Evolutionary conservation across 2,113 vertebrate genomes (phyloP), one percentile per base, ranked within the genome.

Genomic region (Sardina pilchardus): DNA sequence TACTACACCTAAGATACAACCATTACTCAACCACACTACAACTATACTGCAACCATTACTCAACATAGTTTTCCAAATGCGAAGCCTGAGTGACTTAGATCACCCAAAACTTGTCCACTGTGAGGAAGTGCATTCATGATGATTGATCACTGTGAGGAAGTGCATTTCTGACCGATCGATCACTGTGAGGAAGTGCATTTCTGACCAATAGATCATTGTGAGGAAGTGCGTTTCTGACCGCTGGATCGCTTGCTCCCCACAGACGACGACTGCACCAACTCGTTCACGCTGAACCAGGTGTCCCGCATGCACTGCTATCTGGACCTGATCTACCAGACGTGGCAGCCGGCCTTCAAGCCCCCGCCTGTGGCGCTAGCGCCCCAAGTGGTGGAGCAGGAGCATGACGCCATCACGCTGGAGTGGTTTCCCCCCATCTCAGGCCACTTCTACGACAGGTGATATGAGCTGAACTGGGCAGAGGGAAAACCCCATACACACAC

Each of bases 301-400:
- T 96, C 98, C 42, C 96, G 98, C 90, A 99, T 99, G 98, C 98
- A 99, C 91, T 99, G 98, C 91, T 99, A 99, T 94, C 90, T 99
- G 95, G 98, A 99, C 90, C 95, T 99, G 0, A 95, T 99, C 81
- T 99, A 99, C 91, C 97, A 98, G 93, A 95, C 95, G 88, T 99
- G 98, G 98, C 98, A 98, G 91, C 95, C 96, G 0, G 88, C 87
- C 47, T 95, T 95, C 91, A 98, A 96, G 90, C 97, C 97, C 0
- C 96, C 96, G 16, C 97, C 96, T 0, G 89, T 99, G 0, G 95
- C 97, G 0, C 96, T 99, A 10, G 92, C 97, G 0, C 98, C 98
- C 0, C 97, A 97, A 94, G 96, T 98, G 0, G 96, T 99, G 82
- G 94, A 96, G 90, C 98, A 97, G 88, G 94, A 93, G 3, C 83